These are phyloP conservation scores for Babylonia areolata DNA, from an alignment of 1,140 invertebrate species.

Conservation along the genomic window DNA sequence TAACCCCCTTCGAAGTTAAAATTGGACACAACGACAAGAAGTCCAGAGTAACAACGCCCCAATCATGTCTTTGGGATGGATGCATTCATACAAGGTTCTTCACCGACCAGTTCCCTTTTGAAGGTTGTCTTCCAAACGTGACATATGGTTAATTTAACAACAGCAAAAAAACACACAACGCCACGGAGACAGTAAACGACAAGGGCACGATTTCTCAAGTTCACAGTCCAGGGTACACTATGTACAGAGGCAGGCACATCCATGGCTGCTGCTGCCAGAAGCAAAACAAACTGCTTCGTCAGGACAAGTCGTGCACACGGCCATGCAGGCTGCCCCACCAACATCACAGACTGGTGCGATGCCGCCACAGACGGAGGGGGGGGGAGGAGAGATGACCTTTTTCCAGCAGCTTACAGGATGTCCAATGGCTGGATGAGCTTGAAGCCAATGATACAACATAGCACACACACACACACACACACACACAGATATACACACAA, in stretches of 20 bases:
- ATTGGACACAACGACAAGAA: not conserved
- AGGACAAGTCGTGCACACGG: not conserved
- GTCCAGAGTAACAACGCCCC: not conserved
- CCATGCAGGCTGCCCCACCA: not conserved
- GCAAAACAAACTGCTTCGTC: conserved; percentile 5
- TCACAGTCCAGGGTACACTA: not conserved
- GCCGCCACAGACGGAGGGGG: not conserved
- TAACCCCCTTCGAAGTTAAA: not conserved
- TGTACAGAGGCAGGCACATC: conserved; percentile 26
- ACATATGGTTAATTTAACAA: not conserved
- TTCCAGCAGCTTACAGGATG: not conserved
- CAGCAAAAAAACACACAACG: not conserved
- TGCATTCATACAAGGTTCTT: not conserved
- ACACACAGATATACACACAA: too few species aligned
- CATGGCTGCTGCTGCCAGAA: conserved; percentile 23
- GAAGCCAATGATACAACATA: not conserved
- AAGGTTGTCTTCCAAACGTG: not conserved
- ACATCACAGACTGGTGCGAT: too few species aligned
- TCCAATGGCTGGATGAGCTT: not conserved
- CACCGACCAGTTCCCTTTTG: not conserved
- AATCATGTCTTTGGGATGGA: not conserved
- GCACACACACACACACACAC: too few species aligned
- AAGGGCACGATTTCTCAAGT: not conserved
- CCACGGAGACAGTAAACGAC: not conserved
- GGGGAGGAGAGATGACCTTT: not conserved